Base-by-base conservation (phyloP, 2,797 vertebrate genomes). In the Rhabdophis nuchalis region DNA sequence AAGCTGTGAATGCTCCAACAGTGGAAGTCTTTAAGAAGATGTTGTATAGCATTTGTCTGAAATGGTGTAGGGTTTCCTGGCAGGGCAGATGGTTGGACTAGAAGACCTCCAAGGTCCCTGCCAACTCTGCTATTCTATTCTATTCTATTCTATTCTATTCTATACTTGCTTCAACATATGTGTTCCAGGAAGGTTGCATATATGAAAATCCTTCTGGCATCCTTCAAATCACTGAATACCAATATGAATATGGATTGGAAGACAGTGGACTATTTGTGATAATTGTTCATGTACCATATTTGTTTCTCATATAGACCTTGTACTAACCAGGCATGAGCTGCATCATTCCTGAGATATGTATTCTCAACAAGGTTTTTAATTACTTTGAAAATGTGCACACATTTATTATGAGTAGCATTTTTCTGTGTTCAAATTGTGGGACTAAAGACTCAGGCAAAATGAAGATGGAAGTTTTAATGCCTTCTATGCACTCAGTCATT, bases 401-500 rank as follows among this genome's bases (percentile, higher is more conserved):
- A 61, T 60, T 36, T 85, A 61, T 92, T 88, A 90, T 25, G 4
- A 93, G 86, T 93, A 94, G 2, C 46, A 56, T 61, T 58, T 61
- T 61, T 11, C 61, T 54, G 56, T 57, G 87, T 88, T 91, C 56
- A 14, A 64, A 85, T 61, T 18, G 32, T 85, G 13, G 50, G 41
- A 72, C 36, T 64, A 89, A 85, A 36, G 32, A 61, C 41, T 92
- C 90, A 68, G 94, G 95, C 96, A 95, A 91, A 96, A 94, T 86
- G 90, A 25, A 77, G 94, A 92, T 87, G 89, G 89, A 90, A 61
- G 82, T 10, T 7, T 58, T 85, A 90, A 93, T 85, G 25, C 86
- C 95, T 94, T 92, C 93, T 60, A 95, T 95, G 60, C 92, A 95
- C 89, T 50, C 87, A 90, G 94, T 36, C 91, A 94, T 94, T 94